phyloP scores from a whole-genome alignment of 2,113 vertebrate genomes.

The Ciconia stormi region DNA sequence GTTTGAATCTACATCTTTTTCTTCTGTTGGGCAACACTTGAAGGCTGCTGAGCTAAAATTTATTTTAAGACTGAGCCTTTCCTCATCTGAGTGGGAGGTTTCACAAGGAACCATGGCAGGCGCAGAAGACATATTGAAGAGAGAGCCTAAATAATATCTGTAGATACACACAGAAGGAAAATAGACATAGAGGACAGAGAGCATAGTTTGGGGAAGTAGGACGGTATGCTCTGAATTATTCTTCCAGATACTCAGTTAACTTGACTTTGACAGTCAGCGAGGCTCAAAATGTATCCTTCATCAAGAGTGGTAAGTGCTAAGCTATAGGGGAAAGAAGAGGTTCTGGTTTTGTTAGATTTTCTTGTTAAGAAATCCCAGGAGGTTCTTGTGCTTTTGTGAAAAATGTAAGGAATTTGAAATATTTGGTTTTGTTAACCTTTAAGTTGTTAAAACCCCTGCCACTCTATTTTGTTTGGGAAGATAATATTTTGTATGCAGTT shows the following conservation, averaged over 20 bases:
- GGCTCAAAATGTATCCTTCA: not conserved
- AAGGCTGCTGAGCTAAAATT: not conserved
- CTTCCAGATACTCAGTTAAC: not conserved
- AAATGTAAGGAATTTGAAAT: not conserved
- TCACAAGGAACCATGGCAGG: not conserved
- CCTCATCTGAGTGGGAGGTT: not conserved
- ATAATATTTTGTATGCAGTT: not conserved
- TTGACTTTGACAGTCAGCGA: not conserved
- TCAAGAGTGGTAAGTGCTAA: not conserved
- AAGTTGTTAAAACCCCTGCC: not conserved
- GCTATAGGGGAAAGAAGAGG: not conserved
- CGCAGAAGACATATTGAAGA: not conserved
- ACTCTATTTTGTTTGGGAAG: not conserved
- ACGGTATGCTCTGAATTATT: not conserved
- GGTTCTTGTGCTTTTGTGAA: not conserved
- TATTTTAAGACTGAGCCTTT: not conserved
- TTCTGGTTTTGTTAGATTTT: not conserved
- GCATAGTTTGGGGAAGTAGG: not conserved
- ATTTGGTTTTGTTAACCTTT: not conserved
- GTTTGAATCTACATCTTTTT: not conserved
- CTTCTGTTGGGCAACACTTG: not conserved
- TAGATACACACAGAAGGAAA: not conserved
- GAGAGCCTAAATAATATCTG: not conserved
- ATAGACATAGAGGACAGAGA: not conserved
- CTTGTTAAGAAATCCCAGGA: not conserved